Base-by-base conservation (phyloP, 2,888 invertebrate genomes). In the Sinohyriopsis cumingii region DNA sequence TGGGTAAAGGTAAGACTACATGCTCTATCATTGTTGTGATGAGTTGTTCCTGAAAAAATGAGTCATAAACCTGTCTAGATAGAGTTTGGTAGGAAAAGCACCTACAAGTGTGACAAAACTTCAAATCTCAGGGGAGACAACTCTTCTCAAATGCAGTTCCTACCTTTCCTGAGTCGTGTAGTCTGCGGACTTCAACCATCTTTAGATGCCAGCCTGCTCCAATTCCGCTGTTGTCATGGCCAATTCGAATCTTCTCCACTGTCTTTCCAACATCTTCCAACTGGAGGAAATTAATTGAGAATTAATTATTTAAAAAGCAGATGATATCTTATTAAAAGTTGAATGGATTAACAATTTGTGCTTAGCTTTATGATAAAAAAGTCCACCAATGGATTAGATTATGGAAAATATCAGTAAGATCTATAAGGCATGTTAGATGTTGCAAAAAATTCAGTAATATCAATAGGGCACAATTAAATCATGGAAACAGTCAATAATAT, bases 181-280 rank as follows among this genome's bases (percentile, higher is more conserved):
- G 82, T 67, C 85, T 81, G 33, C 89, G 76, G 6, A 90, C 82
- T 61, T 87, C 87, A 20, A 90, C 87, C 65, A 81, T 86, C 63
- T 87, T 84, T 54, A 89, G 74, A 82, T 89, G 89, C 89, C 89
- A 90, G 22, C 87, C 89, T 22, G 89, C 70, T 15, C 84, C 86
- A 65, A 88, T 73, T 7, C 89, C 88, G 24, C 84, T 76, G 28
- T 85, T 87, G 71, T 90, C 88, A 75, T 90, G 89, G 6, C 88
- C 89, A 61, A 89, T 86, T 22, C 88, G 84, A 24, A 89, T 77
- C 78, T 89, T 89, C 69, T 88, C 88, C 60, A 89, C 87, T 2
- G 82, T 83, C 6, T 86, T 84, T 6, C 89, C 89, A 28, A 89
- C 79, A 79, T 89, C 88, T 72, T 90, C 89, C 80, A 89, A 65